phyloP scores from a whole-genome alignment of 92 coral and sea anemone genomes.

The Heliopora coerulea region DNA sequence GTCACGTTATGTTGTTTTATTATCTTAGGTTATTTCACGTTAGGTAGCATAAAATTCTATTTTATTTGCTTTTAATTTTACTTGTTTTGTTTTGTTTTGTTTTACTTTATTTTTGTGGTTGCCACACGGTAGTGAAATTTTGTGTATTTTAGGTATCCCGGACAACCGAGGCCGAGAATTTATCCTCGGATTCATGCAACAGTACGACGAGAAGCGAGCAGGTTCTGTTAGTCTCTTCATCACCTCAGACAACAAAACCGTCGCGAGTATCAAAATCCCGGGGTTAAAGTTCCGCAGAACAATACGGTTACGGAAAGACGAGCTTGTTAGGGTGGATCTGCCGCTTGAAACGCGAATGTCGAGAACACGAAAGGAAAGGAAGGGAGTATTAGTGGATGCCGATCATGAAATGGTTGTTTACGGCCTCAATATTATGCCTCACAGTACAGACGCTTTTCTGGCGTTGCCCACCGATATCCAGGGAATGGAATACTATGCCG shows the following conservation, averaged over 20 bases:
- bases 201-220: conserved; percentile 26
- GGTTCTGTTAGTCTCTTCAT: conserved; percentile 26
- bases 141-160: conserved; percentile 35
- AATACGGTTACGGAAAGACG: conserved; percentile 4
- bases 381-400: conserved; percentile 70
- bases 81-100: no score
- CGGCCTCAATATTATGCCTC: conserved; percentile 47
- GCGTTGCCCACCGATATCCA: conserved; percentile 66
- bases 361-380: conserved; percentile 38
- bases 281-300: neutral
- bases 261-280: neutral
- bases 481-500: conserved; percentile 66
- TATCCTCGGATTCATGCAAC: conserved; percentile 36
- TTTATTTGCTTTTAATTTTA: no score
- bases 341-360: conserved; percentile 62
- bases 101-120: no score
- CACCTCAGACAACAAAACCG: conserved; percentile 34
- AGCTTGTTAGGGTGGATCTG: conserved; percentile 45
- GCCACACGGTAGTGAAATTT: no score
- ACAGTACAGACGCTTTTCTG: conserved; percentile 71
- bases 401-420: conserved; percentile 66
- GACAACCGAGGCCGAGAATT: conserved; percentile 42
- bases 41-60: no score
- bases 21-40: no score
- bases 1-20: no score